Conservation (phyloP, 1,140 invertebrate species). For the Zaprionus capensis region DNA sequence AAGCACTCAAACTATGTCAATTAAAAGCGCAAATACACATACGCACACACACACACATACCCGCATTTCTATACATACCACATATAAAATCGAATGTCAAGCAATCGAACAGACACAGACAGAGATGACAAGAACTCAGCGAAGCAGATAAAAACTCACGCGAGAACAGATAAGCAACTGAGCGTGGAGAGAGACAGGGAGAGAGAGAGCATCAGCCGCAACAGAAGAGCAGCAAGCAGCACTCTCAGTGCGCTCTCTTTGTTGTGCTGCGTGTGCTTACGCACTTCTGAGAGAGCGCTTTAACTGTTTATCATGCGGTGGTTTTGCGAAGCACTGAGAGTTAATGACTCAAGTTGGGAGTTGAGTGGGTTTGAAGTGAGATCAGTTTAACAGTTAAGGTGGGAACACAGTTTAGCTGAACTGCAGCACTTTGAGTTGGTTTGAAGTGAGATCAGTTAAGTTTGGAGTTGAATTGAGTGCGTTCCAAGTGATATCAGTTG, state of each 20-base stretch:
- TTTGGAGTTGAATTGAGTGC: no score
- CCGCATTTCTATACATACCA: slow-evolving; percentile 6
- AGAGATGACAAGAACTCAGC: slow-evolving; percentile 29
- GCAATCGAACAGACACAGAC: slow-evolving; percentile 28
- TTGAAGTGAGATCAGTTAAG: no score
- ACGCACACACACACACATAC: slow-evolving; percentile 26
- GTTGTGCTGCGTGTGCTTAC: not conserved
- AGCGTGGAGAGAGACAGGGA: slow-evolving; percentile 5
- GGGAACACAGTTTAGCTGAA: no score
- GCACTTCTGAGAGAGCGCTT: not conserved
- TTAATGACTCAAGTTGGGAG: not conserved
- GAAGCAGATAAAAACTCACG: slow-evolving; percentile 28
- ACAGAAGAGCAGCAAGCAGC: not conserved
- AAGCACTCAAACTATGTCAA: slow-evolving; percentile 67
- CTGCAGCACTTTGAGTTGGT: no score
- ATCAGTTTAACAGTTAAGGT: no score
- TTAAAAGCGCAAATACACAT: slow-evolving; percentile 59
- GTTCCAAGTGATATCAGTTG: no score
- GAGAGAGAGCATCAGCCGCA: not conserved
- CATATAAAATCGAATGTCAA: slow-evolving; percentile 41
- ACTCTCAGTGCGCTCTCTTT: not conserved
- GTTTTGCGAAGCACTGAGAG: not conserved
- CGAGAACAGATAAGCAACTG: slow-evolving; percentile 27
- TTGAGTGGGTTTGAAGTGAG: no score
- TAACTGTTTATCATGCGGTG: not conserved